Conservation (phyloP, 2,113 vertebrate genomes). For the Neogobius melanostomus region DNA sequence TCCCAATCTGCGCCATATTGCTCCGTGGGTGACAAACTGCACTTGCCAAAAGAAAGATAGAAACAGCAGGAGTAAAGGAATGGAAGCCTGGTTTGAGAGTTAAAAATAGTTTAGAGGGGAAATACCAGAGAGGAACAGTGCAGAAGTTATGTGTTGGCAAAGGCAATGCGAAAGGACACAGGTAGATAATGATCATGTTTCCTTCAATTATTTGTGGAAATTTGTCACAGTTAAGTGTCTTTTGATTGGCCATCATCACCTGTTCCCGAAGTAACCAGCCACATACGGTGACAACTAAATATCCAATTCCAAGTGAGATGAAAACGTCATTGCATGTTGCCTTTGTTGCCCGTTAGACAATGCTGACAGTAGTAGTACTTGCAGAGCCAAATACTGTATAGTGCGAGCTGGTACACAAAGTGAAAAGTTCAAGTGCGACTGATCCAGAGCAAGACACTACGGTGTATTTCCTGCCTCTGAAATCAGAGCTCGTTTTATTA, state of each 20-base stretch:
- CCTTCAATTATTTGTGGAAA: slow-evolving; percentile 9
- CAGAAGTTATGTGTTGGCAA: not conserved
- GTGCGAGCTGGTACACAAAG: not conserved
- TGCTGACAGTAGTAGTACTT: too few species aligned
- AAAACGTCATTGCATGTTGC: not conserved
- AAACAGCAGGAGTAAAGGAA: slow-evolving; percentile 1
- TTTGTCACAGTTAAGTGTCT: not conserved
- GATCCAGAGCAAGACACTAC: not conserved
- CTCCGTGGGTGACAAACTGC: slow-evolving; percentile 49
- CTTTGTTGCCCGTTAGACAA: not conserved
- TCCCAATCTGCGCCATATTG: slow-evolving; percentile 35
- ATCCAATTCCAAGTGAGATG: not conserved
- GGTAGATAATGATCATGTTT: slow-evolving; percentile 22
- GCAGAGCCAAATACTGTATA: not conserved
- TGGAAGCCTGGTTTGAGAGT: slow-evolving; percentile 5
- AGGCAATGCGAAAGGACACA: not conserved
- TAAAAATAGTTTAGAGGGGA: slow-evolving; percentile 11
- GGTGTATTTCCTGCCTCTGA: not conserved
- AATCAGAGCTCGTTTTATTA: not conserved
- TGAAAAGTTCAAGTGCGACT: slow-evolving; percentile 1
- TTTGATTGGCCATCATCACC: not conserved
- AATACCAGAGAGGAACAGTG: not conserved
- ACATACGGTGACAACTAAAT: too few species aligned
- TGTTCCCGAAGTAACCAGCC: not conserved
- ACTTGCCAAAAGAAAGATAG: slow-evolving; percentile 38